Conservation (phyloP, 2,797 vertebrate genomes). For the Decapterus maruadsi region DNA sequence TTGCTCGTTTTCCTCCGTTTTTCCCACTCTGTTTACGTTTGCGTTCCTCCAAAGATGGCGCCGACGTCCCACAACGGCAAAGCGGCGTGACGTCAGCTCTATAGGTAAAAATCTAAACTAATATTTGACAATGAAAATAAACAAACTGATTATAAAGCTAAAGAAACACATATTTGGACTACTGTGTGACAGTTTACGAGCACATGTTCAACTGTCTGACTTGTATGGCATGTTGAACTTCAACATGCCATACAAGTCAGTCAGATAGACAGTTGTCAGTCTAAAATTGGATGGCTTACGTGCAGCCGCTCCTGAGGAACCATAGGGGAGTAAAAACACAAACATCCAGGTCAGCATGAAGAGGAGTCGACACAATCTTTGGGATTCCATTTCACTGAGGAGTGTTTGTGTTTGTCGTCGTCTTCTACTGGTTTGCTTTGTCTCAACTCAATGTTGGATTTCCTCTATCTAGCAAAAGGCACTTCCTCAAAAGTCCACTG, state of each 20-base stretch:
- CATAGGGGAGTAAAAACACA: constrained; percentile 31
- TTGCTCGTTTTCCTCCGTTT: too few relatives aligned
- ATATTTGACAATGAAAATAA: background rate
- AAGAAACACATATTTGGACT: constrained; percentile 10
- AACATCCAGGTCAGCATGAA: constrained; percentile 40
- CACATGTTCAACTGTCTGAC: too few relatives aligned
- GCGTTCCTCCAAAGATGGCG: too few relatives aligned
- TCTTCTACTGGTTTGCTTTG: background rate
- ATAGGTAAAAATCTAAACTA: background rate
- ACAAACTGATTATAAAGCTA: background rate
- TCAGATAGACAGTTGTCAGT: constrained; percentile 7
- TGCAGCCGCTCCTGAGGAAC: constrained; percentile 16
- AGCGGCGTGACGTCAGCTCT: too few relatives aligned
- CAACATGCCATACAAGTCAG: background rate
- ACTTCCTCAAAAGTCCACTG: constrained; percentile 73
- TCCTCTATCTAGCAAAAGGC: constrained; percentile 65
- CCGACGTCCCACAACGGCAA: too few relatives aligned
- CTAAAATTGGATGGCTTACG: constrained; percentile 61
- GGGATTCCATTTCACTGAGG: constrained; percentile 14
- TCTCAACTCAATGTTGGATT: constrained; percentile 24
- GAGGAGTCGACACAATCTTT: background rate
- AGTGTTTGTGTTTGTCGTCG: background rate
- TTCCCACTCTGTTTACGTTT: too few relatives aligned
- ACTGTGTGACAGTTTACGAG: background rate
- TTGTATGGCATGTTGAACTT: too few relatives aligned